Evolutionary conservation across 2,888 invertebrate genomes (phyloP).

Genomic region (Amorpha juglandis): DNA sequence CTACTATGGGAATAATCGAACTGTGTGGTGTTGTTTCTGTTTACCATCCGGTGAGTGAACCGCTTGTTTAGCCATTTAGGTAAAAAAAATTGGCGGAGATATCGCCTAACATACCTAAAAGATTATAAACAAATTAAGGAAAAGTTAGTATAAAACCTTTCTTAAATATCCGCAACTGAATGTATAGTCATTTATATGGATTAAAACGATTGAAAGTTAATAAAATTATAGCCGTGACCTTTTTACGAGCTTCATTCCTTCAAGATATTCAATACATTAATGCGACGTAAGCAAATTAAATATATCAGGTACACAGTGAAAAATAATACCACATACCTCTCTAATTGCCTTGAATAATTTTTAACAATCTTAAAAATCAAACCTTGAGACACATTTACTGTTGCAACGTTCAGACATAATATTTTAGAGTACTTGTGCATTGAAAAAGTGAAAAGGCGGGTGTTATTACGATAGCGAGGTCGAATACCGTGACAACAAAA

Average conservation of each 20-base stretch:
- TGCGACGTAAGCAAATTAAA: neutral
- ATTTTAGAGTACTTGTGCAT: constrained; percentile 51
- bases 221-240: no score
- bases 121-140: no score
- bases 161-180: no score
- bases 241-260: neutral
- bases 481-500: constrained; percentile 54
- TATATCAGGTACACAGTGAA: neutral
- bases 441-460: constrained; percentile 62
- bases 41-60: no score
- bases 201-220: no score
- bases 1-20: no score
- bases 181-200: no score
- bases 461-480: constrained; percentile 54
- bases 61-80: no score
- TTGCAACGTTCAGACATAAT: constrained; percentile 42
- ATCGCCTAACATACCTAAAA: neutral
- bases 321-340: constrained; percentile 15
- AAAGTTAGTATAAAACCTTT: no score
- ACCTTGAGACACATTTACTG: constrained; percentile 31
- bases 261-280: neutral
- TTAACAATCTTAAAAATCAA: constrained; percentile 25
- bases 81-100: neutral
- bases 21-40: no score
- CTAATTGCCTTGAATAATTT: constrained; percentile 29